Evolutionary conservation across 2,888 invertebrate genomes (phyloP).

Genomic region (Phengaris arion): DNA sequence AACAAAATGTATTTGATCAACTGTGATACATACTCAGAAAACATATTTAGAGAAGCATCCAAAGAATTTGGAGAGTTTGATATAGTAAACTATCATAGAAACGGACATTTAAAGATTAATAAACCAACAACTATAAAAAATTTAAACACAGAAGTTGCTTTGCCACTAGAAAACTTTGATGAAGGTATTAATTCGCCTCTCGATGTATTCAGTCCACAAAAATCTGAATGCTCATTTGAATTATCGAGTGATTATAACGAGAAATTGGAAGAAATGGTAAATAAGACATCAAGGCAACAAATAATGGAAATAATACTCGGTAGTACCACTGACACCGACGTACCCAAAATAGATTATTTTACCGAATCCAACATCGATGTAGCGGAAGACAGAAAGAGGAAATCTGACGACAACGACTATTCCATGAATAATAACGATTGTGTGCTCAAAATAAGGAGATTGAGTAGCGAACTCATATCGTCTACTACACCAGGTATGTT

Average conservation of each 20-base stretch:
- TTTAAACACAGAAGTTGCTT: slow-evolving; percentile 55
- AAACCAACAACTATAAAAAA: slow-evolving; percentile 54
- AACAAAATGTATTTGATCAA: slow-evolving; percentile 62
- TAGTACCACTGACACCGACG: slow-evolving; percentile 53
- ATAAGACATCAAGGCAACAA: slow-evolving; percentile 67
- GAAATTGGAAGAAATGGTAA: slow-evolving; percentile 69
- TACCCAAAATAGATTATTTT: slow-evolving; percentile 65
- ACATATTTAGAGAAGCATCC: slow-evolving; percentile 57
- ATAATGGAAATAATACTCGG: slow-evolving; percentile 77
- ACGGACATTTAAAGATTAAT: slow-evolving; percentile 58
- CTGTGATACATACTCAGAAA: slow-evolving; percentile 65
- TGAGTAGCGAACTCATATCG: slow-evolving; percentile 66
- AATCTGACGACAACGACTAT: slow-evolving; percentile 53
- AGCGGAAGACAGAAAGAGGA: slow-evolving; percentile 54
- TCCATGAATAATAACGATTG: slow-evolving; percentile 60
- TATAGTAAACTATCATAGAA: slow-evolving; percentile 63
- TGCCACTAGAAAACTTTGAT: slow-evolving; percentile 36
- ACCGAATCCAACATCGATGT: slow-evolving; percentile 58
- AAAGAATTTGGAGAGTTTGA: slow-evolving; percentile 56
- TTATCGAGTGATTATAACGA: slow-evolving; percentile 67
- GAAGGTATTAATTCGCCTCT: neutral
- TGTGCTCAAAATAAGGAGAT: slow-evolving; percentile 61
- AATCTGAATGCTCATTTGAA: slow-evolving; percentile 72
- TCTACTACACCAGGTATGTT: slow-evolving; percentile 69
- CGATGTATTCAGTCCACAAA: slow-evolving; percentile 62